Base-by-base conservation (phyloP, 2,113 vertebrate genomes). In the Carettochelys insculpta region DNA sequence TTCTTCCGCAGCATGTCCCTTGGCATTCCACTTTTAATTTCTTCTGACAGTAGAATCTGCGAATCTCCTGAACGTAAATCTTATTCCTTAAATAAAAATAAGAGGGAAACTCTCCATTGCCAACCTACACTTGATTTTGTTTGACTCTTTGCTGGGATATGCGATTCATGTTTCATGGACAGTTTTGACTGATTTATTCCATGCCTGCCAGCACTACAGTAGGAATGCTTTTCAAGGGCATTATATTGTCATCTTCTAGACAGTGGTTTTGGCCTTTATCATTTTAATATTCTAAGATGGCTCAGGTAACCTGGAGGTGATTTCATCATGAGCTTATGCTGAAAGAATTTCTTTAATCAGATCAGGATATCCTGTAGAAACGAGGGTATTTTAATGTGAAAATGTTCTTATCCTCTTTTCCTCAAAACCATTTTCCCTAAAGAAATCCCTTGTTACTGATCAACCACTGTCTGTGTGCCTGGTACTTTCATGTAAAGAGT, bases 21-120 rank as follows among this genome's bases (percentile, higher is more conserved):
- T 54, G 78, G 79, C 82, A 17, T 43, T 93, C 85, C 93, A 56
- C 90, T 85, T 78, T 77, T n/a, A 81, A 87, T 79, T 76, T 50
- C 91, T 94, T 90, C 47, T 89, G 88, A 53, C 92, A 93, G 88
- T 78, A 89, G 90, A 77, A 92, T 61, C 85, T 87, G 88, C n/a
- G 38, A 88, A 34, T 94, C 93, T 87, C 17, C 93, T 87, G 88
- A 95, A 80, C 86, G 88, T 76, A 9, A 87, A 31, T 84, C 92
- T 95, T 93, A 56, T 92, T 94, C 3, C 80, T 90, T 91, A 88
- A 95, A 58, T 58, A 29, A 88, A 95, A 94, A 95, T 77, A 68
- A 83, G 1, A n/a, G n/a, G 34, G n/a, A 68, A 65, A 65, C 82
- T 92, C 84, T 68, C 84, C 34, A 0, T 51, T 68, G 88, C 89